phyloP scores from a whole-genome alignment of 2,797 vertebrate genomes.

The Sphaeramia orbicularis region DNA sequence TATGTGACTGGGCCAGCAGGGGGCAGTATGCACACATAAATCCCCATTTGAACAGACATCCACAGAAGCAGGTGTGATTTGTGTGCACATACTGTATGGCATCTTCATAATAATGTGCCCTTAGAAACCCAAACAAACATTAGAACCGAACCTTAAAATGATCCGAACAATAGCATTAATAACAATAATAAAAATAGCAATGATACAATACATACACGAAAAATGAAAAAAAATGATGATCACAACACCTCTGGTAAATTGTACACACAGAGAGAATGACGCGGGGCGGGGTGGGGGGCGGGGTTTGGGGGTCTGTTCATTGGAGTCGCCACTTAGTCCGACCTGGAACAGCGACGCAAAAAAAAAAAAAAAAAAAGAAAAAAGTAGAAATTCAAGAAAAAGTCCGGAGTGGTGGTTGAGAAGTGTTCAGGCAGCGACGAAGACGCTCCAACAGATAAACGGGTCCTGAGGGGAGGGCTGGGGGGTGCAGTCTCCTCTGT shows the following conservation, averaged over 20 bases:
- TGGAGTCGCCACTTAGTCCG: conserved; percentile 60
- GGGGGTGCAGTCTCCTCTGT: too few relatives aligned
- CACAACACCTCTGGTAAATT: conserved; percentile 82
- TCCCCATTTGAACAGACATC: conserved; percentile 44
- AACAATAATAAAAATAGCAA: conserved; percentile 87
- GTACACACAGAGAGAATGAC: conserved; percentile 77
- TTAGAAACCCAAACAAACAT: conserved; percentile 68
- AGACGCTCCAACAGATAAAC: too few relatives aligned
- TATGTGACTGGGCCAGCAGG: conserved; percentile 53
- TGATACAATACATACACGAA: conserved; percentile 88
- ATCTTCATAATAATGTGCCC: conserved; percentile 80
- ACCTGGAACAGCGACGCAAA: conserved; percentile 37
- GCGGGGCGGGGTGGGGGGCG: conserved; percentile 17
- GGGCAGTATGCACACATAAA: conserved; percentile 60
- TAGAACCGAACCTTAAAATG: conserved; percentile 74
- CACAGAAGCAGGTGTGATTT: conserved; percentile 40
- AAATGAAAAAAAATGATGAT: conserved; percentile 67
- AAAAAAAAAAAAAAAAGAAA: conserved; percentile 17
- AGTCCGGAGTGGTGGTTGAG: conserved; percentile 64
- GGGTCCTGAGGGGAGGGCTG: too few relatives aligned
- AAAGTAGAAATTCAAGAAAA: conserved; percentile 41
- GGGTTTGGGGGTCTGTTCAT: conserved; percentile 25
- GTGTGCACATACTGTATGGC: conserved; percentile 53
- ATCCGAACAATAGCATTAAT: conserved; percentile 84
- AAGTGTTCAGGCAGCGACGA: conserved; percentile 69